Conservation (phyloP, 1,140 invertebrate genomes). For the Rhyzopertha dominica region DNA sequence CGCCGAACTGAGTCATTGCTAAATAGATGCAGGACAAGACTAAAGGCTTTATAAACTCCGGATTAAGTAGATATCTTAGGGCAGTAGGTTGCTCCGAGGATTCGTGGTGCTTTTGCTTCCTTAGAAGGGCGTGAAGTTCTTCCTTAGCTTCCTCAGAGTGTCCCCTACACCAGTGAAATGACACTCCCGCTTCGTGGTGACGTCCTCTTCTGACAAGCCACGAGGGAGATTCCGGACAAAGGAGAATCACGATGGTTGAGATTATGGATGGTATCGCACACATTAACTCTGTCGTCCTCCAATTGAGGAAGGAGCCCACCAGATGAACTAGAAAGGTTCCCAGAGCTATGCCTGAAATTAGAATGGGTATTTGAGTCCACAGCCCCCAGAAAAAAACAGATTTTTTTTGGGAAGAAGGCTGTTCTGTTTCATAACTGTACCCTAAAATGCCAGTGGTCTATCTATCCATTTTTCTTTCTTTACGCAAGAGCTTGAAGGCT, state of each 20-base stretch:
- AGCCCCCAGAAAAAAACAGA: too few relatives aligned
- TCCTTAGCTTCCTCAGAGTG: conserved; percentile 45
- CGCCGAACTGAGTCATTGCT: too few relatives aligned
- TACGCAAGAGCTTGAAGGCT: too few relatives aligned
- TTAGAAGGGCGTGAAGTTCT: conserved; percentile 49
- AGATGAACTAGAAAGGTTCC: conserved; percentile 54
- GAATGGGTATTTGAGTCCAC: too few relatives aligned
- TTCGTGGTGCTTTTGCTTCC: conserved; percentile 35
- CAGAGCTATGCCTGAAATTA: conserved; percentile 50
- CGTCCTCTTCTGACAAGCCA: conserved; percentile 58
- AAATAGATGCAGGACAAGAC: too few relatives aligned
- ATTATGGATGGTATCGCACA: conserved; percentile 50
- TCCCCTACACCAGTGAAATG: conserved; percentile 50
- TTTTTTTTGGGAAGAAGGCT: too few relatives aligned
- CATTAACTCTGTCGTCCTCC: conserved; percentile 54
- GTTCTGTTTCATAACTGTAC: too few relatives aligned
- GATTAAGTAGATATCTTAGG: too few relatives aligned
- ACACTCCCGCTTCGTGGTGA: conserved; percentile 47
- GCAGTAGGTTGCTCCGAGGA: too few relatives aligned
- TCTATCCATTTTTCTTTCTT: too few relatives aligned
- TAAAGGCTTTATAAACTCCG: too few relatives aligned
- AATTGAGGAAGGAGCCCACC: conserved; percentile 55
- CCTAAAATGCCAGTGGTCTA: too few relatives aligned
- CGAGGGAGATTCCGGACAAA: conserved; percentile 66
- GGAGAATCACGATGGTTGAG: conserved; percentile 44